These are phyloP conservation scores for Arenaria interpres DNA, from an alignment of 2,113 vertebrate genomes.

Conservation along the genomic window DNA sequence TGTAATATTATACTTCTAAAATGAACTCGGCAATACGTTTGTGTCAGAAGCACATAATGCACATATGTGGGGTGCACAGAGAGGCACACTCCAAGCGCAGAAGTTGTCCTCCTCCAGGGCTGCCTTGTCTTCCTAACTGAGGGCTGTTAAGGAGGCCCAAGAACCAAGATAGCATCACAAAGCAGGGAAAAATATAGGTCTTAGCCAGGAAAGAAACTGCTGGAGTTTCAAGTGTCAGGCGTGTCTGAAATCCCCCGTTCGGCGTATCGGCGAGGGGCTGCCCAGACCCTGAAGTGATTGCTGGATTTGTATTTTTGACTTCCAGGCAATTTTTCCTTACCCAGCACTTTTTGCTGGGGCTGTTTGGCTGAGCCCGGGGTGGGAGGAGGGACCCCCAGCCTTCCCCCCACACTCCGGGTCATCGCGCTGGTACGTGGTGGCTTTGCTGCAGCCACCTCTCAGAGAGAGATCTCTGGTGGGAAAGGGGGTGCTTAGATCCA, in stretches of 20 bases:
- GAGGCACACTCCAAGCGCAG: neutral
- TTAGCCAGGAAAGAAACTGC: neutral
- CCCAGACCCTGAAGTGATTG: neutral
- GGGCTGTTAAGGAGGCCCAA: neutral
- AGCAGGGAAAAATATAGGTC: neutral
- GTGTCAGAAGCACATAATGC: neutral
- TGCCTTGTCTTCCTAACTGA: neutral
- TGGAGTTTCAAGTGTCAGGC: neutral
- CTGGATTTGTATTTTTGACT: neutral
- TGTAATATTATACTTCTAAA: slow-evolving; percentile 22
- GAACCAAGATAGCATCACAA: neutral
- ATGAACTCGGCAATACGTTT: neutral
- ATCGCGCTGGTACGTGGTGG: accelerated
- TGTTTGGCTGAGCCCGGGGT: neutral
- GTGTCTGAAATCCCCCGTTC: neutral
- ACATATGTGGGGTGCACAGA: neutral
- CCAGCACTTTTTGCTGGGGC: neutral
- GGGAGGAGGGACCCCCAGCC: neutral
- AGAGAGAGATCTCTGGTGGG: neutral
- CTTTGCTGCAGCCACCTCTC: neutral
- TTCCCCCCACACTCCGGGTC: neutral
- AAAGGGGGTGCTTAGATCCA: neutral
- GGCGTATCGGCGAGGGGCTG: neutral
- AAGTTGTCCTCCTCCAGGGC: neutral
- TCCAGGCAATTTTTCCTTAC: neutral